phyloP scores from a whole-genome alignment of 2,113 vertebrate genomes.

The Callopanchax toddi region DNA sequence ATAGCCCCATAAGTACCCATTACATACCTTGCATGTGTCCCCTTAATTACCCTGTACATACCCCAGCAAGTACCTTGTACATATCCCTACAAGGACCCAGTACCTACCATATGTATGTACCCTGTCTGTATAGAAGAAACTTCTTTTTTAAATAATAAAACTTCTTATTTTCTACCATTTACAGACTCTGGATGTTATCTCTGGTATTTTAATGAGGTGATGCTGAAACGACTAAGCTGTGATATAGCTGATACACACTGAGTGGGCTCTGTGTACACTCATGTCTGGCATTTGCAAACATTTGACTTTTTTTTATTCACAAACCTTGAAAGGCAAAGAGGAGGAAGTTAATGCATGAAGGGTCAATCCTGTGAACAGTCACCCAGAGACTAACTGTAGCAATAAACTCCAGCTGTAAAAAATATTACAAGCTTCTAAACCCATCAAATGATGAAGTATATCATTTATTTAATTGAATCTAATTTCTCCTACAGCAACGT shows the following conservation, averaged over 20 bases:
- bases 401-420: neutral
- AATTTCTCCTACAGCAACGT: neutral
- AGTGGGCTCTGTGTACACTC: neutral
- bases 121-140: no score
- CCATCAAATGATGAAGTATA: neutral
- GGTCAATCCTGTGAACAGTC: neutral
- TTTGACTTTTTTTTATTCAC: neutral
- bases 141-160: no score
- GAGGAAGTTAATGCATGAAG: neutral
- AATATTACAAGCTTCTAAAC: neutral
- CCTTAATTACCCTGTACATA: no score
- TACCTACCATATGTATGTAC: no score
- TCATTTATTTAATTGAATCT: conserved; percentile 3
- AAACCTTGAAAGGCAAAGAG: neutral
- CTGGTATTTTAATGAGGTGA: neutral
- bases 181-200: no score
- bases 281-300: no score
- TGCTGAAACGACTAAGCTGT: neutral
- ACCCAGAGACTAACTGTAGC: neutral
- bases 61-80: no score
- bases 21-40: no score
- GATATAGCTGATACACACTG: neutral
- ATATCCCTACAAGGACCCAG: no score
- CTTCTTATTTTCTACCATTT: no score
- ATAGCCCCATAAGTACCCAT: no score